A percentile compares a stretch with the other conserved stretches of the same genome.
These are phyloP conservation scores for Sminthopsis crassicaudata DNA, from an alignment of 2,113 vertebrate species.

Conservation along the genomic window DNA sequence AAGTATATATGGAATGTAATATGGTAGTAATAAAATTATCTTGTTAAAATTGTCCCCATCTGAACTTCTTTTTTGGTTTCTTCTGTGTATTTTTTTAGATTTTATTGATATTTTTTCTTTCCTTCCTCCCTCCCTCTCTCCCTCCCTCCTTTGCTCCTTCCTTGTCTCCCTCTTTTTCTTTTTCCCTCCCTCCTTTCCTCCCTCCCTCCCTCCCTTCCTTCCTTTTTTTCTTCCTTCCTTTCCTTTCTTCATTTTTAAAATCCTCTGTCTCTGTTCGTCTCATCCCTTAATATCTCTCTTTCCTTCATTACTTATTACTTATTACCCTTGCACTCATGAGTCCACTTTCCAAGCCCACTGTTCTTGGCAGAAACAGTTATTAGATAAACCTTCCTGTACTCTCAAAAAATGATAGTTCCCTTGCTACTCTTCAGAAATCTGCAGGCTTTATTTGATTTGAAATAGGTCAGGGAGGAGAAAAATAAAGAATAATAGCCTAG, in stretches of 20 bases:
- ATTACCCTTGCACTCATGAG: neutral
- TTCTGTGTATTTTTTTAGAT: neutral
- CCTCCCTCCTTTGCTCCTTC: no score
- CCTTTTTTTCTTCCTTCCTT: neutral
- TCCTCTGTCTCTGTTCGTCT: neutral
- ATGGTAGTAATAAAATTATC: neutral
- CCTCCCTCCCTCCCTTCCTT: accelerated
- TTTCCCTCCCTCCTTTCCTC: no score
- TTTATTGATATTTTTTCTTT: neutral
- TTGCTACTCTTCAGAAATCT: neutral
- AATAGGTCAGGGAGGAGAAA: neutral
- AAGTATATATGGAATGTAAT: neutral
- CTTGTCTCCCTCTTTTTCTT: neutral
- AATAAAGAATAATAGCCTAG: neutral
- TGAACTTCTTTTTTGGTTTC: neutral
- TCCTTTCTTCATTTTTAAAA: neutral
- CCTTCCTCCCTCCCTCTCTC: no score
- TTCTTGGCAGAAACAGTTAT: neutral
- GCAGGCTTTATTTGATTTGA: neutral
- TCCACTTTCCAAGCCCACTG: neutral
- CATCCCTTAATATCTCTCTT: neutral
- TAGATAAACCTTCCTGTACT: neutral
- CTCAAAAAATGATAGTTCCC: neutral
- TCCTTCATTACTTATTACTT: neutral
- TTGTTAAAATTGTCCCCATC: neutral